phyloP scores from a whole-genome alignment of 1,140 invertebrate species.

The Meteorus sp. region DNA sequence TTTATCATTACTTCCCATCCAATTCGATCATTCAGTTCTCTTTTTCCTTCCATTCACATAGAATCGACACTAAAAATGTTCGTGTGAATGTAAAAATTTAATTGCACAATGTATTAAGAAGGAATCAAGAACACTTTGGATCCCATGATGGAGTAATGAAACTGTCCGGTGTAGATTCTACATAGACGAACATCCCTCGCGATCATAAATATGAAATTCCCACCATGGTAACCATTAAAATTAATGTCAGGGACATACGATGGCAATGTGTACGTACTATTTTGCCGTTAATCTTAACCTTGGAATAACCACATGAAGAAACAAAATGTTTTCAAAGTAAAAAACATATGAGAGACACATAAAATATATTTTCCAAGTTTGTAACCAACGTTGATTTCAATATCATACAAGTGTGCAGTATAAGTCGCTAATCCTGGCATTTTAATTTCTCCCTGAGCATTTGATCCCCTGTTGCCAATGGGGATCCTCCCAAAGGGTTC shows the following conservation, averaged over 20 bases:
- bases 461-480: conserved; percentile 31
- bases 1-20: too few species aligned
- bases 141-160: conserved; percentile 25
- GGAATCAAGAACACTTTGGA: conserved; percentile 10
- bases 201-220: conserved; percentile 22
- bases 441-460: conserved; percentile 31
- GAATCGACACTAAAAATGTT: too few species aligned
- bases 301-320: too few species aligned
- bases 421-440: conserved; percentile 27
- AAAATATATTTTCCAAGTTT: conserved; percentile 3
- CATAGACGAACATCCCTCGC: conserved; percentile 28
- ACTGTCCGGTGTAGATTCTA: conserved; percentile 18
- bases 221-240: conserved; percentile 23
- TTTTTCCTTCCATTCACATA: too few species aligned
- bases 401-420: conserved; percentile 5
- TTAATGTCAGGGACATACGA: conserved; percentile 19
- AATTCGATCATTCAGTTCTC: too few species aligned
- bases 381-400: conserved; percentile 5
- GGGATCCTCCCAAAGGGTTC: conserved; percentile 24
- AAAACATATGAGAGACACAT: too few species aligned
- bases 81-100: too few species aligned
- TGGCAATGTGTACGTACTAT: too few species aligned
- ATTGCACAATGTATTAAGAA: too few species aligned
- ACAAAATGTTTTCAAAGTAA: too few species aligned
- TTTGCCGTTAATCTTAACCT: too few species aligned